Evolutionary conservation across 2,113 vertebrate genomes (phyloP).

Genomic region (Phalacrocorax carbo): DNA sequence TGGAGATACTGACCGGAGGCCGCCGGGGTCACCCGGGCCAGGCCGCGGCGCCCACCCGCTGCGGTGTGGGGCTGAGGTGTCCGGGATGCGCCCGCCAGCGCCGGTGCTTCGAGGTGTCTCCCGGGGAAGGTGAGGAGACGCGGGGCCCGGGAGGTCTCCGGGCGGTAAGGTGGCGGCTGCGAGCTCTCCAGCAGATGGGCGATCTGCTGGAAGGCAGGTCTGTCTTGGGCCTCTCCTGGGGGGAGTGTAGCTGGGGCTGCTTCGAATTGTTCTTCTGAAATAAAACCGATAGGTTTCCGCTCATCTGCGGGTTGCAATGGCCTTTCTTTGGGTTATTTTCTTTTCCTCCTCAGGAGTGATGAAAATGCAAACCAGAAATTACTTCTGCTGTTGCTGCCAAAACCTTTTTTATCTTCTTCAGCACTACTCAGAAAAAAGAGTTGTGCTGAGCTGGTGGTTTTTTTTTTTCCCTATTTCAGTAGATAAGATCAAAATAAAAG

Average conservation of each 20-base stretch:
- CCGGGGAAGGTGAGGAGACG: background rate
- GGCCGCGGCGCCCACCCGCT: background rate
- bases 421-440: fast-evolving
- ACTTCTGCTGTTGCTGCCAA: background rate
- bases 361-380: background rate
- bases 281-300: background rate
- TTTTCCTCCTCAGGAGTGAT: background rate
- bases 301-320: background rate
- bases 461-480: background rate
- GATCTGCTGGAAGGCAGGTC: background rate
- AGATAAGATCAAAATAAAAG: background rate
- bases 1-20: background rate
- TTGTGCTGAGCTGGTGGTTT: background rate
- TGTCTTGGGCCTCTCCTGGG: background rate
- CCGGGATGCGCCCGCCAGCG: background rate
- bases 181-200: background rate
- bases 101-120: background rate
- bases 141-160: background rate
- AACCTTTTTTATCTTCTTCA: background rate
- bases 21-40: background rate
- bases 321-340: background rate
- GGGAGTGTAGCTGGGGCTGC: background rate
- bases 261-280: background rate
- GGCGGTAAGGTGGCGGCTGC: background rate
- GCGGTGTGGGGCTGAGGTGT: background rate